Evolutionary conservation across 2,113 vertebrate species (phyloP), one percentile per base, ranked within the genome.

Genomic region (Phyllostomus discolor): DNA sequence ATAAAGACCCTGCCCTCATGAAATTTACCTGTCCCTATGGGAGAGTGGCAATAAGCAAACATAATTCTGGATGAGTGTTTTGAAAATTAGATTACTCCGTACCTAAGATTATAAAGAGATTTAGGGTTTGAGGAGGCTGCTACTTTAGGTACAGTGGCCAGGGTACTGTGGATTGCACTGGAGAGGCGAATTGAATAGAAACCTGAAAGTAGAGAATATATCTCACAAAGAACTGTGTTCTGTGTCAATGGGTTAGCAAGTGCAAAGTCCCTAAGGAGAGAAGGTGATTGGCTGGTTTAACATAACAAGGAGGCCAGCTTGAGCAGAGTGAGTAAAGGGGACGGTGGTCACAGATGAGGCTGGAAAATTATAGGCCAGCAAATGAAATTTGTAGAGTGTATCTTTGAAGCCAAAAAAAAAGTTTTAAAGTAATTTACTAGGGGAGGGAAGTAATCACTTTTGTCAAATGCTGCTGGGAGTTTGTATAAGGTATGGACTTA

Each of bases 71-170:
- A 41, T 41, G 62, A 43, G 10, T 86, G 7, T 16, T 76, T 19
- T 70, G 10, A 52, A 66, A 87, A 83, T 43, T 4, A 43, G 31
- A 33, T 66, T 69, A 50, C 57, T 86, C n/a, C 5, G 7, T 48
- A 26, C 69, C 67, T 52, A 2, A 5, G 3, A 69, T 31, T 16
- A 79, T 2, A 35, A 28, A 43, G 10, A 62, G 22, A 48, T 2
- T 20, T 46, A 2, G 9, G 6, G 17, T 59, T 2, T 22, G 4
- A 67, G 4, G 2, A 2, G 24, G 1, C 43, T 41, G 24, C 79
- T 48, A 11, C 50, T 78, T 22, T 38, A 87, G 12, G 54, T 24
- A 52, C 6, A 0, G 33, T 73, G 7, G 5, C n/a, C 10, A 26
- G 24, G 35, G 10, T 3, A 59, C 57, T 80, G 70, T 33, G 0